Base-by-base conservation (phyloP, 2,888 invertebrate genomes). In the Tiliacea citrago region DNA sequence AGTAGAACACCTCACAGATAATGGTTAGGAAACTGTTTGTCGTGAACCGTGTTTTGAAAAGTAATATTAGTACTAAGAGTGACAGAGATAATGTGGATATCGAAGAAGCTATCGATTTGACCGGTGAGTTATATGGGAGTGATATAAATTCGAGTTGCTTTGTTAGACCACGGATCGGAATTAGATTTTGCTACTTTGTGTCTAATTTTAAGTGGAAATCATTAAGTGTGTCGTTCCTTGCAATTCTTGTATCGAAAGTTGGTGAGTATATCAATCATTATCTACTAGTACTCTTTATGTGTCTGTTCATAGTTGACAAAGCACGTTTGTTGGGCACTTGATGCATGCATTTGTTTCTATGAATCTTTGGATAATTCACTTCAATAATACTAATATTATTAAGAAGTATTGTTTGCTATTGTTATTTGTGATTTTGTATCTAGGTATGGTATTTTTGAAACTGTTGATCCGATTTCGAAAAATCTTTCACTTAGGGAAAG, bases 61-160 rank as follows among this genome's bases (percentile, higher is more conserved):
- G 10, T 55, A n/a, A 79, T 49, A 47, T 72, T 24, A 45, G 9
- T 49, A 24, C 8, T 10, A n/a, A 47, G 0, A 53, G 57, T 39
- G 45, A 61, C 12, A 63, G 24, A 21, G 62, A 73, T 7, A 55
- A 83, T 83, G 72, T 76, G 21, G 69, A 73, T 39, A 83, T 82
- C 18, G 80, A 82, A 39, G 80, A 83, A 21, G 83, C 80, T 42
- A 55, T 82, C 1, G 67, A 82, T 51, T 61, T 76, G 29, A 60
- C 62, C 0, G 82, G 82, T 83, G 47, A 74, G 78, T 73, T 18
- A 21, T 2, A n/a, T 42, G 6, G 57, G n/a, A 16, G 47, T n/a
- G n/a, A 18, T 12, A 24, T 24, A 21, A 24, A 39, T 39, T 49
- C 2, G 13, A 68, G 13, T 13, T 29, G 7, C 6, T 51, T n/a